Base-by-base conservation (phyloP, 2,888 invertebrate genomes). In the Diogma glabrata region DNA sequence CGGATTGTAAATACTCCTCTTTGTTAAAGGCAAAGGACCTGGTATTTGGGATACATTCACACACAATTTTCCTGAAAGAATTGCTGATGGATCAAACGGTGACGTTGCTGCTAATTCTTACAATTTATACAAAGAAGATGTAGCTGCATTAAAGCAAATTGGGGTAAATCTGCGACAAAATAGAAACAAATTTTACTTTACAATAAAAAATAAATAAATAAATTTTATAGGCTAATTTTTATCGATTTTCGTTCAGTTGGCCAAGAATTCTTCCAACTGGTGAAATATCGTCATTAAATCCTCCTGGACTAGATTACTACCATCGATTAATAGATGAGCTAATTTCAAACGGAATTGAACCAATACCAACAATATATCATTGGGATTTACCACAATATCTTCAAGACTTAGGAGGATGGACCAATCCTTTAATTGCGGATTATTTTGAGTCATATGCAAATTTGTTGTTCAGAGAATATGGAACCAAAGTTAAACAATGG, bases 211-310 rank as follows among this genome's bases (percentile, higher is more conserved):
- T n/a, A n/a, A n/a, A n/a, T n/a, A n/a, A n/a, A n/a, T n/a, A n/a
- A n/a, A n/a, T n/a, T n/a, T n/a, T n/a, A n/a, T n/a, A n/a, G n/a
- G 73, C 8, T 19, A 17, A 38, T 12, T 38, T 38, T 20, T 38
- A 38, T 38, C 38, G 38, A 19, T 38, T 38, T 12, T 38, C 38
- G 19, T 19, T 38, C 8, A 10, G 19, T 7, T 38, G 38, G 38
- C 12, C 19, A 5, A 69, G 84, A 19, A 68, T 84, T 20, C 61
- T 82, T 46, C 79, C 82, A 0, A 74, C 71, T 20, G 78, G 78
- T 36, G 72, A 72, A 47, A 55, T 71, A 1, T 70, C 75, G 47
- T 64, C 67, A 16, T 64, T 79, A 12, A 85, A 81, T 60, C 60
- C 73, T 56, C 70, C 69, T 2, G 85, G 82, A 3, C 74, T 55